Percentiles rank a stretch among this genome's conserved stretches.
Conservation (phyloP, 2,797 vertebrate species). For the Myripristis jacobus region DNA sequence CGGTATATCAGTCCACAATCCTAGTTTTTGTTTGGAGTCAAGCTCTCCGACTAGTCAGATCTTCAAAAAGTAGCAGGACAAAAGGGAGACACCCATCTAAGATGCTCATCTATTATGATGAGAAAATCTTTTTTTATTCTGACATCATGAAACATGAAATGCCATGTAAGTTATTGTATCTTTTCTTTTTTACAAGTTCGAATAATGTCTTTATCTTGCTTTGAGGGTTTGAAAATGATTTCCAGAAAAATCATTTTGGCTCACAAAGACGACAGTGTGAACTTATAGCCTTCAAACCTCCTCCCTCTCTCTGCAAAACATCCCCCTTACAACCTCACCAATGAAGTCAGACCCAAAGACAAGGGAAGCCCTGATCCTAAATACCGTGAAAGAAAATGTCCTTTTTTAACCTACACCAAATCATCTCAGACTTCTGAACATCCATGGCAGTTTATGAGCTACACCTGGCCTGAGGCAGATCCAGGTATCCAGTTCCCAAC, state of each 20-base stretch:
- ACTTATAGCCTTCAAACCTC: slow-evolving; percentile 32
- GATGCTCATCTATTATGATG: neutral
- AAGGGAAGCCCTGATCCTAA: slow-evolving; percentile 11
- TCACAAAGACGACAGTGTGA: no score
- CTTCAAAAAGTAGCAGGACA: neutral
- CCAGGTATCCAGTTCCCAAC: no score
- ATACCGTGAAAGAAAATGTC: neutral
- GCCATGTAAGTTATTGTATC: slow-evolving; percentile 5
- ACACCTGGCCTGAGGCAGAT: no score
- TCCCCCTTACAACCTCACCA: slow-evolving; percentile 42
- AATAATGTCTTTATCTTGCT: slow-evolving; percentile 6
- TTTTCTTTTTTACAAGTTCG: neutral
- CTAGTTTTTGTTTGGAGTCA: neutral
- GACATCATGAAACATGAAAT: neutral
- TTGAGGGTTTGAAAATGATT: neutral
- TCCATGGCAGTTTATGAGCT: no score
- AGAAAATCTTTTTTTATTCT: neutral
- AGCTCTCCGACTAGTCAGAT: neutral
- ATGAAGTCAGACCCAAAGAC: slow-evolving; percentile 4
- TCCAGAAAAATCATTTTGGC: slow-evolving; percentile 5
- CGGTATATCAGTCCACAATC: no score
- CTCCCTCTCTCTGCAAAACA: slow-evolving; percentile 50
- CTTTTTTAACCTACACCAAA: neutral
- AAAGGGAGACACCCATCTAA: neutral
- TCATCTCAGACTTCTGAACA: neutral